Evolutionary conservation across 2,797 vertebrate genomes (phyloP).

Genomic region (Chiroxiphia lanceolata): DNA sequence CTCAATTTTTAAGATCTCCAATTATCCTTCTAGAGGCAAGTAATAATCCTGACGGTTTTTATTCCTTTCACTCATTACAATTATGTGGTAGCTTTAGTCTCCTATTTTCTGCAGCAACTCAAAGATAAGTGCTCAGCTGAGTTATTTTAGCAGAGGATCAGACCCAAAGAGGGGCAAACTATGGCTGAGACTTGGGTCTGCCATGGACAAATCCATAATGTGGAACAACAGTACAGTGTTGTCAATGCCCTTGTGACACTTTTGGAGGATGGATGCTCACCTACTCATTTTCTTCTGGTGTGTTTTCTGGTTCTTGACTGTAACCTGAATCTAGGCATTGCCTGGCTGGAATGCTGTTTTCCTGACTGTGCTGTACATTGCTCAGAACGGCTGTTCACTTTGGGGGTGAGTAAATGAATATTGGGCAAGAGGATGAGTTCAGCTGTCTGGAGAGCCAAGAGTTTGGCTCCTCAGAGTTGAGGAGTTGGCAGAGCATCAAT

Average conservation of each 20-base stretch:
- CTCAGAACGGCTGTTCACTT: neutral
- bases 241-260: neutral
- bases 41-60: neutral
- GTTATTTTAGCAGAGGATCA: neutral
- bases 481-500: neutral
- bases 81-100: neutral
- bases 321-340: neutral
- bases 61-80: neutral
- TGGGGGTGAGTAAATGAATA: neutral
- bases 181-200: neutral
- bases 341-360: neutral
- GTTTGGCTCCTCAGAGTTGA: neutral
- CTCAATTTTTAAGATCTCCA: neutral
- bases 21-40: neutral
- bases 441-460: neutral
- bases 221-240: neutral
- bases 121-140: neutral
- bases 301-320: neutral
- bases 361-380: neutral
- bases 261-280: neutral
- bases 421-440: neutral
- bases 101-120: neutral
- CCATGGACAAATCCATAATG: fast-evolving
- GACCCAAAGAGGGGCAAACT: neutral
- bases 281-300: neutral